Base-by-base conservation (phyloP, 2,113 vertebrate genomes). In the Eurypyga helias region DNA sequence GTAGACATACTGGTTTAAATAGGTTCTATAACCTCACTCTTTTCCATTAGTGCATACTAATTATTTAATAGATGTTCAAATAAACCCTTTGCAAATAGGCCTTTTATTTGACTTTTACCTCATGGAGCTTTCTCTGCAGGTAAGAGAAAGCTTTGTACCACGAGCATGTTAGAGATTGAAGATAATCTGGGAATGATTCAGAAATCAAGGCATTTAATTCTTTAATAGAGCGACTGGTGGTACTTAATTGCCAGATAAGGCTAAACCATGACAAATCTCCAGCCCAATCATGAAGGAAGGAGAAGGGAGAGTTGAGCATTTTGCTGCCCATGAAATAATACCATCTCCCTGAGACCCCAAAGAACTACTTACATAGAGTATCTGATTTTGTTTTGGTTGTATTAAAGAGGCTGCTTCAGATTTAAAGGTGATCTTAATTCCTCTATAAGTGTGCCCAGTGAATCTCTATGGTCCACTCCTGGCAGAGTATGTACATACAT, bases 261-360 rank as follows among this genome's bases (percentile, higher is more conserved):
- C n/a, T n/a, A n/a, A n/a, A n/a, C n/a, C n/a, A n/a, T n/a, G n/a
- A n/a, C n/a, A n/a, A n/a, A n/a, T n/a, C n/a, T n/a, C n/a, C n/a
- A n/a, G n/a, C n/a, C n/a, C n/a, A n/a, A n/a, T n/a, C n/a, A n/a
- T n/a, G n/a, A n/a, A n/a, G n/a, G n/a, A n/a, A n/a, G n/a, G n/a
- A n/a, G n/a, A n/a, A n/a, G n/a, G n/a, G n/a, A n/a, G n/a, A n/a
- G n/a, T n/a, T n/a, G n/a, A n/a, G n/a, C n/a, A n/a, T n/a, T 52
- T 38, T 55, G 80, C 41, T 86, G 24, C 46, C 72, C 66, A 62
- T 87, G 61, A 76, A 92, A 67, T 14, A 76, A 89, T 67, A 60
- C 41, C 51, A 41, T 21, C 29, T 46, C 41, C 28, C 9, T 16
- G 41, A 48, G 64, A 57, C 43, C 49, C 17, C 38, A 33, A 19